Conservation (phyloP, 2,888 invertebrate genomes). For the Hyles lineata region DNA sequence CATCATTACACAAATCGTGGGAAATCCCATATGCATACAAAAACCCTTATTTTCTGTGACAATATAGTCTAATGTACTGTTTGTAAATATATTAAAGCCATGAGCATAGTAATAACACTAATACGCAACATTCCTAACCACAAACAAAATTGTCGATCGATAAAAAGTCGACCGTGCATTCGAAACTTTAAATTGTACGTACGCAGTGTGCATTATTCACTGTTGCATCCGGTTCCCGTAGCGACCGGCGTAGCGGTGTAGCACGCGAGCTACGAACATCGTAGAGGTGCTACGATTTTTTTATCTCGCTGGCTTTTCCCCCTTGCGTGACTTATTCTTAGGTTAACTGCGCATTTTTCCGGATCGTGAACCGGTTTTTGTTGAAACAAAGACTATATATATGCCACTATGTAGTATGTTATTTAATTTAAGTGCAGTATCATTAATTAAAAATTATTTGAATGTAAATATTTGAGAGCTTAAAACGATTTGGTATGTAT, state of each 20-base stretch:
- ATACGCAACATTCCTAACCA: background rate
- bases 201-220: constrained; percentile 44
- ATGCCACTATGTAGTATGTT: too few species aligned
- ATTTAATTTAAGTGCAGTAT: too few species aligned
- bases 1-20: too few species aligned
- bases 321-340: constrained; percentile 14
- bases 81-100: background rate
- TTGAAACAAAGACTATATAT: background rate
- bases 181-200: constrained; percentile 17
- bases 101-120: background rate
- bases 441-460: too few species aligned
- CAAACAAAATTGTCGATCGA: background rate
- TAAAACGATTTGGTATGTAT: too few species aligned
- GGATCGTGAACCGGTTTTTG: background rate
- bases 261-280: constrained; percentile 51
- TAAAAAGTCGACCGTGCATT: constrained; percentile 5
- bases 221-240: constrained; percentile 55
- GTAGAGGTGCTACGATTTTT: constrained; percentile 49
- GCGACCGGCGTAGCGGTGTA: constrained; percentile 48
- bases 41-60: too few species aligned
- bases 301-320: constrained; percentile 1
- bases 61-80: too few species aligned
- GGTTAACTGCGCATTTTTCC: background rate
- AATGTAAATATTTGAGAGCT: too few species aligned
- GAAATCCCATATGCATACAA: too few species aligned